A percentile compares a stretch with the other conserved stretches of the same genome.
These are phyloP conservation scores for Aleiodes testaceus DNA, from an alignment of 2,888 invertebrate genomes.

Conservation along the genomic window DNA sequence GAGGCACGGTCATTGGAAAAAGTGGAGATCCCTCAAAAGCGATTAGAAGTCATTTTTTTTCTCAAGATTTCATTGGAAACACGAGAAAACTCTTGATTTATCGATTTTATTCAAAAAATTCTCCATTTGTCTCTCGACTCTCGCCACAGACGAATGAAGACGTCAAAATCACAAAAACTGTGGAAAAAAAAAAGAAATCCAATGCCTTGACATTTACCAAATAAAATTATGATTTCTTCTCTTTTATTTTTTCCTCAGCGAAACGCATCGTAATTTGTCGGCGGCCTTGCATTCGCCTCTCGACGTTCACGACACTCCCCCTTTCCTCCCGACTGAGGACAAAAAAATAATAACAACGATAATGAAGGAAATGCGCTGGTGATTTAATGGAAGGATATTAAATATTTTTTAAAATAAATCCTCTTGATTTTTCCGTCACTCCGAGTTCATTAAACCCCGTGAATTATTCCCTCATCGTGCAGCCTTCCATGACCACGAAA, in stretches of 20 bases:
- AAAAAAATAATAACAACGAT: not conserved
- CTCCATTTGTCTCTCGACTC: no score
- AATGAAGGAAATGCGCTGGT: not conserved
- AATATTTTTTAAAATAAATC: no score
- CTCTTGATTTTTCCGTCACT: no score
- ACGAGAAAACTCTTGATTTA: not conserved
- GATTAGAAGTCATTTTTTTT: no score
- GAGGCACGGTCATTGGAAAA: no score
- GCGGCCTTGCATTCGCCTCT: constrained; percentile 20
- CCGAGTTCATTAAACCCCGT: no score
- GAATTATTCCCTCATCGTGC: not conserved
- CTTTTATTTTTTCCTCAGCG: not conserved
- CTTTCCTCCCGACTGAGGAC: not conserved
- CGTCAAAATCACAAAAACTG: not conserved
- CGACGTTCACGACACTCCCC: not conserved
- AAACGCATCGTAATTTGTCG: constrained; percentile 17
- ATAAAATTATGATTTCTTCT: not conserved
- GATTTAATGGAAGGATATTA: not conserved
- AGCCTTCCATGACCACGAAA: constrained; percentile 31
- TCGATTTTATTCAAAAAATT: not conserved
- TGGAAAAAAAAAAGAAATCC: not conserved
- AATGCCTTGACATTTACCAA: constrained; percentile 19
- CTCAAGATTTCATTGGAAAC: no score
- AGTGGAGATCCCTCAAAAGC: no score
- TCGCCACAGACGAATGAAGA: not conserved